phyloP scores from a whole-genome alignment of 2,888 invertebrate genomes.

The Eugnorisma glareosa region DNA sequence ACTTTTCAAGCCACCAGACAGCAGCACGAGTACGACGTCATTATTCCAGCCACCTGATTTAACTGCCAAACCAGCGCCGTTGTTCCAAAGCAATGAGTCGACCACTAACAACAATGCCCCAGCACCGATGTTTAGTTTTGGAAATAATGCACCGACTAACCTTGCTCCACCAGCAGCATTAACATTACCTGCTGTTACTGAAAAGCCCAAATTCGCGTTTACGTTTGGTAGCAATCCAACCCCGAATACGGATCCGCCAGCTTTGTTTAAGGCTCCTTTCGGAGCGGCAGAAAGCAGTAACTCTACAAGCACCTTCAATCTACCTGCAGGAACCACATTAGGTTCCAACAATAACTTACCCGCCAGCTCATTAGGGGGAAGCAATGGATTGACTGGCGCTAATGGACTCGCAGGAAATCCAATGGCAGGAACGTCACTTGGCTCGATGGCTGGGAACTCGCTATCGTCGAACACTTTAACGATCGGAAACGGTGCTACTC shows the following conservation, averaged over 20 bases:
- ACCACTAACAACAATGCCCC: slow-evolving; percentile 47
- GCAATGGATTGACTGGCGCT: slow-evolving; percentile 53
- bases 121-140: slow-evolving; percentile 79
- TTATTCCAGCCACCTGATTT: slow-evolving; percentile 70
- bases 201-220: slow-evolving; percentile 81
- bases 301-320: slow-evolving; percentile 51
- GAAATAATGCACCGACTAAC: slow-evolving; percentile 62
- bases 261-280: slow-evolving; percentile 59
- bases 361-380: slow-evolving; percentile 55
- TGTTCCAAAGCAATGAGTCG: slow-evolving; percentile 64
- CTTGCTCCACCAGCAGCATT: slow-evolving; percentile 49
- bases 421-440: slow-evolving; percentile 40
- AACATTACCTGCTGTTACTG: slow-evolving; percentile 61
- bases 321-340: slow-evolving; percentile 53
- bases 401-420: slow-evolving; percentile 53
- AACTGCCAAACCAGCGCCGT: slow-evolving; percentile 48
- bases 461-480: slow-evolving; percentile 50
- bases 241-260: slow-evolving; percentile 65
- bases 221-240: slow-evolving; percentile 73
- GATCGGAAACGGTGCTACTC: slow-evolving; percentile 48
- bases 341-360: slow-evolving; percentile 46
- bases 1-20: slow-evolving; percentile 70
- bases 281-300: slow-evolving; percentile 52
- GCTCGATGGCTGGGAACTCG: slow-evolving; percentile 39
- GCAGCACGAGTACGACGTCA: slow-evolving; percentile 55